Evolutionary conservation across 2,797 vertebrate genomes (phyloP), one percentile per base, ranked within the genome.

Genomic region (Tapirus indicus): DNA sequence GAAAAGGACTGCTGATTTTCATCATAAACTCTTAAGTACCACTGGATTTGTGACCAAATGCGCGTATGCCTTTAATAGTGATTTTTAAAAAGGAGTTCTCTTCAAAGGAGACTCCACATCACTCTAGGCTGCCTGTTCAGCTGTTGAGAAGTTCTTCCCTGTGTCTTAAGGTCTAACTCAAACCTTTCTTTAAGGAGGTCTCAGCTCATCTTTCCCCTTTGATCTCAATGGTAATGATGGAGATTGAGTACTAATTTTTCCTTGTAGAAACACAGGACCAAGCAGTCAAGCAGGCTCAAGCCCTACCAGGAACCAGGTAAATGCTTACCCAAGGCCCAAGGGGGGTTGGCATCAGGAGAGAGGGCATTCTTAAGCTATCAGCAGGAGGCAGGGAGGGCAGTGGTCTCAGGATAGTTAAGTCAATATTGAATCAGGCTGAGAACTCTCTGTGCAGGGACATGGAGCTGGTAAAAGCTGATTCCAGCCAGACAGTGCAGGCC

Each of bases 401-500:
- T 91, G 89, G 94, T 97, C 96, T 96, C 41, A 74, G 72, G 58
- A 72, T 44, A 92, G 86, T 89, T 90, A 90, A 93, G 94, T 94
- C 88, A 98, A 94, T 92, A 96, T 54, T 97, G 93, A 98, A 85
- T 90, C 49, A 94, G 66, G 60, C 58, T 66, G 74, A 96, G 89
- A 96, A 89, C 29, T 94, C 29, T 94, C 58, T 93, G 25, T n/a
- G 62, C 71, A 90, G 44, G 47, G 87, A 71, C 88, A 91, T 25
- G 27, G 29, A 97, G 83, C 93, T 84, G 32, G 83, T 85, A 74
- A 44, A 90, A 92, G 95, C 91, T 94, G 97, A 97, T 96, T 97
- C 97, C 89, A 95, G 91, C 60, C 80, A 94, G 93, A 96, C 94
- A 92, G 94, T 89, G 83, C 92, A 91, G 96, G 97, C 89, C 83